Evolutionary conservation across 2,113 vertebrate species (phyloP), one percentile per base, ranked within the genome.

Genomic region (Chionomys nivalis): DNA sequence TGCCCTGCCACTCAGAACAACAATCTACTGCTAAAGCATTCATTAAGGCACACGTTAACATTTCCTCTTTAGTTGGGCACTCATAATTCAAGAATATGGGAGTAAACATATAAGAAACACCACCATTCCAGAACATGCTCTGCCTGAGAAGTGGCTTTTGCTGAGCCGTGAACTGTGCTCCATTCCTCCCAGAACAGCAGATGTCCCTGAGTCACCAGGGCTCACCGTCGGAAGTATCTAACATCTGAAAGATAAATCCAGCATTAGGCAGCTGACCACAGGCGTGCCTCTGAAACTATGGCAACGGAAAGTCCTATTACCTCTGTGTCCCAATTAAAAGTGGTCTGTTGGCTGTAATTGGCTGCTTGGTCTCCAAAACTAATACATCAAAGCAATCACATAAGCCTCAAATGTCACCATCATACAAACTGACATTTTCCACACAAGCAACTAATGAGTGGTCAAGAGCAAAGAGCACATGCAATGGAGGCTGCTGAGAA

Each of bases 291-390:
- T 85, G 97, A 91, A 97, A 97, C 97, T 95, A 98, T 97, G 89
- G 95, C 94, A 98, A 98, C 97, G 13, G 82, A 91, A 93, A 97
- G 91, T 93, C 95, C 93, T 95, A 92, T 82, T 97, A 97, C 97
- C 96, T 97, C 96, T 92, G 81, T 70, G 89, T 96, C 94, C 97
- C 91, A 98, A 96, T 98, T 98, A 97, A 97, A 97, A 98, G 82
- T 96, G 73, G 78, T 94, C 90, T 95, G 63, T 94, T 98, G 96
- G 97, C 96, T 91, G n/a, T 95, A 95, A 94, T 89, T 97, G 95
- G 68, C 72, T 94, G 86, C 94, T 90, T 97, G 82, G 97, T 95
- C 91, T 96, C 96, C 93, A 97, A 97, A 96, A 96, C 87, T 61
- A 97, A 97, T 79, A 87, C 68, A 97, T 97, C 94, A 96, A 94